These are phyloP conservation scores for Ceyx erithaca DNA, from an alignment of 2,797 vertebrate species.

Conservation along the genomic window DNA sequence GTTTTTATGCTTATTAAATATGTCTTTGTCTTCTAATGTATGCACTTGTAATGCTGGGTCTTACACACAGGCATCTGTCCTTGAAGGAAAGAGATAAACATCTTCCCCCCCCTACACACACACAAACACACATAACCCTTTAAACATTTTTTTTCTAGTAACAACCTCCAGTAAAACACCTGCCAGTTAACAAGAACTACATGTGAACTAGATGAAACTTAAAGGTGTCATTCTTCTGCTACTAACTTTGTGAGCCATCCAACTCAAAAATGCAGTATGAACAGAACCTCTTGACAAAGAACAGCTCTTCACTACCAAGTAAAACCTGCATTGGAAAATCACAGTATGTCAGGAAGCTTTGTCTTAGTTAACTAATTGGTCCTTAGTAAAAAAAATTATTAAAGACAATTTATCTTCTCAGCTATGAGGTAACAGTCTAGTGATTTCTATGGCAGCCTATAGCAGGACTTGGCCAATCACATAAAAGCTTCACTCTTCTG, in stretches of 20 bases:
- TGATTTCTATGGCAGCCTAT: not conserved
- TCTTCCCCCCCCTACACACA: too few relatives aligned
- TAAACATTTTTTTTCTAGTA: not conserved
- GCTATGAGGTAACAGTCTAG: not conserved
- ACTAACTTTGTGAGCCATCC: not conserved
- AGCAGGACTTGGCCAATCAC: not conserved
- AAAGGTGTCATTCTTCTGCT: not conserved
- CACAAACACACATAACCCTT: not conserved
- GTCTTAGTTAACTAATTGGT: not conserved
- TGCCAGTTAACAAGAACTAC: not conserved
- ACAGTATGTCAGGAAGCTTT: not conserved
- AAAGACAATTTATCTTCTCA: not conserved
- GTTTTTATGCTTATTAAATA: not conserved
- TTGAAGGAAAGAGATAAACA: not conserved
- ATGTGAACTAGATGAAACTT: not conserved
- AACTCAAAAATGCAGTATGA: not conserved
- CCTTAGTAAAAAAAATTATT: not conserved
- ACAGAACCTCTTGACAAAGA: not conserved
- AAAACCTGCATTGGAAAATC: not conserved
- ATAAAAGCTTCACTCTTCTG: not conserved
- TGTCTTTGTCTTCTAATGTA: not conserved
- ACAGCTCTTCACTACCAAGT: not conserved
- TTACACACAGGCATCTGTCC: not conserved
- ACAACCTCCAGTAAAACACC: not conserved
- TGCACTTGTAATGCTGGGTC: not conserved